Evolutionary conservation across 2,888 invertebrate genomes (phyloP).

Genomic region (Colletes collaris): DNA sequence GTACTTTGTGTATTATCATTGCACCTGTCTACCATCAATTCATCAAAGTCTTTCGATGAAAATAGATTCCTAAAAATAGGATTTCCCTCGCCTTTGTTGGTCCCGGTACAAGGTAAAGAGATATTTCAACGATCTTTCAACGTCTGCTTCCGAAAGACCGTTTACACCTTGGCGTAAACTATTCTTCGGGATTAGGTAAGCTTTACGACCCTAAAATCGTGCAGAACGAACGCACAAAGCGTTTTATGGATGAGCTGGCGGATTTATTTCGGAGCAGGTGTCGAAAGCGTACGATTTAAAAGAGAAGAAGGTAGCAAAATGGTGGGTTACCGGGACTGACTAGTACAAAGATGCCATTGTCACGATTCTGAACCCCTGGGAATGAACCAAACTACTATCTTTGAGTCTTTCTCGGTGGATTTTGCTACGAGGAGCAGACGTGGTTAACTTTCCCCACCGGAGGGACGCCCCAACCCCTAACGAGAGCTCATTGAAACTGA

Average conservation of each 20-base stretch:
- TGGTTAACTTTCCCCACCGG: conserved; percentile 56
- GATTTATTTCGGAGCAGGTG: conserved; percentile 9
- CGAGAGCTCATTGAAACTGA: conserved; percentile 61
- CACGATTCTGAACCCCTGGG: conserved; percentile 62
- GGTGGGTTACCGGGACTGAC: background rate
- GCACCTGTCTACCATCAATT: too few species aligned
- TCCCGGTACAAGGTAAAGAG: background rate
- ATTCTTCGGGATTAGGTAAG: background rate
- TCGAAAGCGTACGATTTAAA: background rate
- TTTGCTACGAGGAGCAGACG: conserved; percentile 23
- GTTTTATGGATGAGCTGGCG: background rate
- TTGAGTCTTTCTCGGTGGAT: conserved; percentile 16
- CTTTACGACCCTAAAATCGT: background rate
- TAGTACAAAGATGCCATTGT: conserved; percentile 62
- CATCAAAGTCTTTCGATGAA: background rate
- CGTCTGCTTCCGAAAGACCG: background rate
- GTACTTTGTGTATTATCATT: too few species aligned
- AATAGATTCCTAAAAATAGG: background rate
- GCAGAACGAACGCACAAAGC: background rate
- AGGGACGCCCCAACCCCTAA: conserved; percentile 37
- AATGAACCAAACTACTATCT: conserved; percentile 12
- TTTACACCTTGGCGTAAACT: too few species aligned
- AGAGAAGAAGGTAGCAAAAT: background rate
- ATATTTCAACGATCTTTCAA: background rate
- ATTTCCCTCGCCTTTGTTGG: background rate